Evolutionary conservation across 2,797 vertebrate species (phyloP), one percentile per base, ranked within the genome.

Genomic region (Perodicticus potto): DNA sequence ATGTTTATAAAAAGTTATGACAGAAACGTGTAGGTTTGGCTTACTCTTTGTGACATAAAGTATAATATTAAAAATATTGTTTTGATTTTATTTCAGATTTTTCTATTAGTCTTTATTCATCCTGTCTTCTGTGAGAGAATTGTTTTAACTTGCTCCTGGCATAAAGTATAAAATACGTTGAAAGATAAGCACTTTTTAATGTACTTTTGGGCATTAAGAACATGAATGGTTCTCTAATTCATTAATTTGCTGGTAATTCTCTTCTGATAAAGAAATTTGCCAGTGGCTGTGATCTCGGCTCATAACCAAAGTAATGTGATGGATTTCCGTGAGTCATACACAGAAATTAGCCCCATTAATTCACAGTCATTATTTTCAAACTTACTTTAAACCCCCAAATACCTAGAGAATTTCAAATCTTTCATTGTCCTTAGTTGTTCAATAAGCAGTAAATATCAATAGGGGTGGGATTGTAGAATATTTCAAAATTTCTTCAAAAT

Each of bases 191-290:
- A 80, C 16, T 73, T 80, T 69, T 86, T 63, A 76, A 91, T 82
- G 17, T 94, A 87, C 49, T 81, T 95, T 29, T 69, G 25, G 49
- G 49, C 25, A 70, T 89, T 94, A 89, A 67, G 65, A 91, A 74
- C 14, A 85, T 67, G n/a, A 65, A 91, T 8, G 73, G 10, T 85
- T 95, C 57, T 59, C 16, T 93, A 73, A 94, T 61, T 82, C 57
- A 89, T 37, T 91, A 85, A 96, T 95, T 96, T 77, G 8, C 43
- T 84, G 67, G 25, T 78, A 80, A 92, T 87, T 70, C 12, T 91
- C 53, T 95, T 91, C 45, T 76, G 59, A 77, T 86, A 40, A 93
- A 55, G 37, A 74, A 70, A 88, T 83, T 76, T 95, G 37, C 74
- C 40, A 61, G 73, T 59, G 86, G n/a, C 53, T 57, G 20, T 84